Base-by-base conservation (phyloP, 2,113 vertebrate species). In the Hiodon alosoides region DNA sequence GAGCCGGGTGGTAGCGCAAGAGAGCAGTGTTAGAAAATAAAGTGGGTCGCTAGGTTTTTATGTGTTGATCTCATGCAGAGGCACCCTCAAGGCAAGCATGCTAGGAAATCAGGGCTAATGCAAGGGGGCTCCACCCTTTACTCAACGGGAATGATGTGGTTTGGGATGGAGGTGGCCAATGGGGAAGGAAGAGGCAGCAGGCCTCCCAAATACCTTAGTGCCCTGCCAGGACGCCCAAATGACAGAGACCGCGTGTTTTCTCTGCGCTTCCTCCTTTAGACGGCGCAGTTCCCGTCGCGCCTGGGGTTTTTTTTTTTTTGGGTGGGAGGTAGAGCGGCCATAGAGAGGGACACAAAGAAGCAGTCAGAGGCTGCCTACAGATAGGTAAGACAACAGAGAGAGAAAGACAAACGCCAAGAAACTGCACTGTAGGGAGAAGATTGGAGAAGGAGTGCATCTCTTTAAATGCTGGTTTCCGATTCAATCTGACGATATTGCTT, bases 141-240 rank as follows among this genome's bases (percentile, higher is more conserved):
- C 58, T 69, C 52, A 61, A 73, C 48, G 13, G 16, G 14, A 66
- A 62, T 46, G 50, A 57, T 61, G 68, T 50, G 17, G 54, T 58
- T 68, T 3, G 55, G 4, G 73, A 31, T n/a, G 47, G 54, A 50
- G 58, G 50, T 4, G 16, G 66, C 11, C 47, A 16, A 14, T 3
- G 1, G 47, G 48, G 17, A 46, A 62, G 7, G 76, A 80, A 66
- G 83, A 81, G 80, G 80, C 14, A 61, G 77, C 82, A 85, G 83
- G 82, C 87, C 89, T 87, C 85, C 85, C 78, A 92, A 94, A 93
- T 98, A 99, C 97, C 97, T 99, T 96, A 80, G 92, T 93, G 93
- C 96, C 97, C 92, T 94, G 94, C 97, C 97, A 98, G 93, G 90
- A 95, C 93, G 95, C 94, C 97, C 96, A 98, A 92, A 98, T 96